Percentiles rank a stretch among this genome's conserved stretches.
These are phyloP conservation scores for Oxygymnocypris stewartii DNA, from an alignment of 2,113 vertebrate genomes.

Conservation along the genomic window DNA sequence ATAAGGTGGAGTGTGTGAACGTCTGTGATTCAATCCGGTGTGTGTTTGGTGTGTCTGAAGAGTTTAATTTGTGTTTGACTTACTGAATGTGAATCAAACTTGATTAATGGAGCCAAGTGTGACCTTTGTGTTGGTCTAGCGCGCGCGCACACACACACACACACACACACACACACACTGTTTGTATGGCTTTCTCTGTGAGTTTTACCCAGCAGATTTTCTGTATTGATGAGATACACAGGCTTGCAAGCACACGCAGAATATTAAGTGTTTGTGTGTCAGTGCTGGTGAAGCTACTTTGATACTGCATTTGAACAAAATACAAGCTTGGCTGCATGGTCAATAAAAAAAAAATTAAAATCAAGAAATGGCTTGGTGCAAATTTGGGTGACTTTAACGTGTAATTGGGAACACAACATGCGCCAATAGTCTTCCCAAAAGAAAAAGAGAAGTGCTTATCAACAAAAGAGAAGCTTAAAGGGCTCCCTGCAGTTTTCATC, in stretches of 20 bases:
- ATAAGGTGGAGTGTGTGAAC: slow-evolving; percentile 16
- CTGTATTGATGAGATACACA: slow-evolving; percentile 20
- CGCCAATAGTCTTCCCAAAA: no score
- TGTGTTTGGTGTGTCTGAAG: slow-evolving; percentile 9
- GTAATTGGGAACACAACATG: no score
- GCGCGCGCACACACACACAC: not conserved
- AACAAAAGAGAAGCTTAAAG: no score
- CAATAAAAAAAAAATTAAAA: no score
- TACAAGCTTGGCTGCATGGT: not conserved
- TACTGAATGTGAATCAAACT: slow-evolving; percentile 35
- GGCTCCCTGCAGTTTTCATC: no score
- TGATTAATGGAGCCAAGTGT: slow-evolving; percentile 42
- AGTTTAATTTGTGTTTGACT: slow-evolving; percentile 22
- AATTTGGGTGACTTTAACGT: no score
- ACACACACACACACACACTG: not conserved
- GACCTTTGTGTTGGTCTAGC: not conserved
- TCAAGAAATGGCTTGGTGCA: no score
- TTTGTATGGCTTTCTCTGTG: slow-evolving; percentile 7
- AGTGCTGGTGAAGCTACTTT: not conserved
- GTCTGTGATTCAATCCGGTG: not conserved
- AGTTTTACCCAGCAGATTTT: not conserved
- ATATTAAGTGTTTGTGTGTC: slow-evolving; percentile 45
- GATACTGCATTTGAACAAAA: not conserved
- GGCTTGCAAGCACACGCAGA: slow-evolving; percentile 25
- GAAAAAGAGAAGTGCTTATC: no score